phyloP scores from a whole-genome alignment of 1,140 invertebrate species.

The Stegodyphus dumicola region DNA sequence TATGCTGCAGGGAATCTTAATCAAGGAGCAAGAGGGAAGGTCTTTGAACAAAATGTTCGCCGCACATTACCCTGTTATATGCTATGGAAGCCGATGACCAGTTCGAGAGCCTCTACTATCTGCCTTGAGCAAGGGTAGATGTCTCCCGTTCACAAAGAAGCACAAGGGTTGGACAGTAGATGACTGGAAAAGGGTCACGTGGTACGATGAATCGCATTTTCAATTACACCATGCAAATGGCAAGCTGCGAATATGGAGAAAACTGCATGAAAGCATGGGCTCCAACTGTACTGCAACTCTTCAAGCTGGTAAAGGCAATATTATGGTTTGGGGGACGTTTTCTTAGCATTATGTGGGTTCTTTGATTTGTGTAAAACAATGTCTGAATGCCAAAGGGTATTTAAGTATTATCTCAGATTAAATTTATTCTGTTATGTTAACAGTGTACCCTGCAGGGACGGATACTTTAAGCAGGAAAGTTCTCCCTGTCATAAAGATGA shows the following conservation, averaged over 20 bases:
- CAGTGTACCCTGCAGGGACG: neutral
- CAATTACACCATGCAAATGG: neutral
- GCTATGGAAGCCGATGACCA: neutral
- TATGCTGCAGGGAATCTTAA: neutral
- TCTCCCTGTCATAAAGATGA: neutral
- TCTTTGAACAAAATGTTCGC: slow-evolving; percentile 7
- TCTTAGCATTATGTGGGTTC: slow-evolving; percentile 24
- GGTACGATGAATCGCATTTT: neutral
- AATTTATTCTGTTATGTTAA: slow-evolving; percentile 3
- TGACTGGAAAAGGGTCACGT: slow-evolving; percentile 18
- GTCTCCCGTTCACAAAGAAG: slow-evolving; percentile 27
- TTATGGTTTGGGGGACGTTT: slow-evolving; percentile 53
- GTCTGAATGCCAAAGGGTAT: slow-evolving; percentile 26
- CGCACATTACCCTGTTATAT: neutral
- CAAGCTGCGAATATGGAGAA: neutral
- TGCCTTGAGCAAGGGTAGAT: slow-evolving; percentile 25
- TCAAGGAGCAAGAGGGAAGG: neutral
- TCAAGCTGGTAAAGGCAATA: slow-evolving; percentile 9
- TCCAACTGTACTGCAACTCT: slow-evolving; percentile 2
- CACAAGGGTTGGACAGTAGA: slow-evolving; percentile 30
- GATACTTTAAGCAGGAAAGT: neutral
- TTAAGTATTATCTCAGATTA: slow-evolving; percentile 11
- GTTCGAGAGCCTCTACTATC: neutral
- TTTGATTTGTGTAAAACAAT: slow-evolving; percentile 17
- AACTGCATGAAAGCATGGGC: slow-evolving; percentile 16